Base-by-base conservation (phyloP, 2,113 vertebrate species). In the Albula goreensis region DNA sequence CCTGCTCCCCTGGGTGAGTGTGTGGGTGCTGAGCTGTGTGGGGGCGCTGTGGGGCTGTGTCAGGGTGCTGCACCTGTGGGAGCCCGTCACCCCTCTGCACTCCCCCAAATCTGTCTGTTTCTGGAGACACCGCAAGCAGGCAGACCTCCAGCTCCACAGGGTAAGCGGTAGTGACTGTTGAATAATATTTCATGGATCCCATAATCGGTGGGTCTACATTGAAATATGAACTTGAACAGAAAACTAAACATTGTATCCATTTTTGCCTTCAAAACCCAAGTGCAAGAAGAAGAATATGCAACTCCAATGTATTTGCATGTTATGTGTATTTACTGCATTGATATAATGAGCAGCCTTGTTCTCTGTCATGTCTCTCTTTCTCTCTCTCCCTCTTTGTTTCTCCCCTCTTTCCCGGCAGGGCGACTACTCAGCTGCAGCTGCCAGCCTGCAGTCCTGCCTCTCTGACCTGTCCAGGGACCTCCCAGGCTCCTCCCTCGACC, bases 51-150 rank as follows among this genome's bases (percentile, higher is more conserved):
- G 97, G 0, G 98, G 99, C 85, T 98, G 98, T 17, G 92, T 98
- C 86, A 96, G 98, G 87, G 96, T 99, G 50, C 95, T 99, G 15
- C 97, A 97, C 92, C 96, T 99, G 0, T 99, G 98, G 90, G 98
- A 99, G 88, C 98, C 98, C 0, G 96, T 99, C 88, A 97, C 98
- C 5, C 97, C 94, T 10, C 96, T 98, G 2, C 98, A 99, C 89
- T 99, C 98, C 0, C 97, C 97, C 4, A 97, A 97, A 0, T 99
- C 98, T 0, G 96, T 99, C 86, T 96, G 95, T 0, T 99, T 99
- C 94, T 99, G 98, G 98, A 97, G 98, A 84, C 98, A 99, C 88
- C 96, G 97, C 89, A 99, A 98, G 85, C 98, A 99, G 83, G 98
- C 98, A 0, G 98, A 99, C 90, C 89, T 98, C 82, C 96, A 99